Percentiles rank a stretch among this genome's conserved stretches.
phyloP scores from a whole-genome alignment of 2,888 invertebrate species.

The Stenchaetothrips biformis region DNA sequence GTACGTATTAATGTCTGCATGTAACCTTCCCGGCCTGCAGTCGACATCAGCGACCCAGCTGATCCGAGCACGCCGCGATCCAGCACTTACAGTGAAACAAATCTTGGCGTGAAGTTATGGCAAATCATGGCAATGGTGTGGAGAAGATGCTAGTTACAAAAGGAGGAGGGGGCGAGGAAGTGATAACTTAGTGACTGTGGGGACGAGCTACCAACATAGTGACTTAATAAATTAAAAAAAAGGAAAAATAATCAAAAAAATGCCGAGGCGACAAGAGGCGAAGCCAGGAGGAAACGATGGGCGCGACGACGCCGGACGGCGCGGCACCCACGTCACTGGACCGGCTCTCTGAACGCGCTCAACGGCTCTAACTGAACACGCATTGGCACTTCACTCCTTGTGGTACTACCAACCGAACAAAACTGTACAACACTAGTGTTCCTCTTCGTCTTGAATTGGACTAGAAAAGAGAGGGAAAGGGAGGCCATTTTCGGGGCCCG shows the following conservation, averaged over 20 bases:
- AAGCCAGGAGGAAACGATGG: neutral
- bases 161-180: slow-evolving; percentile 1
- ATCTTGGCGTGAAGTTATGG: neutral
- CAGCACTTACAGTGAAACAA: neutral
- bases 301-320: neutral
- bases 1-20: slow-evolving; percentile 8
- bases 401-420: slow-evolving; percentile 18
- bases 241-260: neutral
- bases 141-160: slow-evolving; percentile 12
- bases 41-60: neutral
- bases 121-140: neutral
- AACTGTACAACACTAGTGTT: slow-evolving; percentile 17
- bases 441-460: neutral
- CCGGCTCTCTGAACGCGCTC: neutral
- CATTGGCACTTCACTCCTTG: slow-evolving; percentile 24
- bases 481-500: neutral
- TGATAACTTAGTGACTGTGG: slow-evolving; percentile 12
- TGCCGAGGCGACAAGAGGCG: neutral
- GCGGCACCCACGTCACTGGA: neutral
- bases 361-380: slow-evolving; percentile 7
- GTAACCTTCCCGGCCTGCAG: neutral
- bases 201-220: neutral
- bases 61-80: neutral
- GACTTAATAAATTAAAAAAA: neutral
- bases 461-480: neutral